These are phyloP conservation scores for Sialia sialis DNA, from an alignment of 2,113 vertebrate genomes.

Conservation along the genomic window DNA sequence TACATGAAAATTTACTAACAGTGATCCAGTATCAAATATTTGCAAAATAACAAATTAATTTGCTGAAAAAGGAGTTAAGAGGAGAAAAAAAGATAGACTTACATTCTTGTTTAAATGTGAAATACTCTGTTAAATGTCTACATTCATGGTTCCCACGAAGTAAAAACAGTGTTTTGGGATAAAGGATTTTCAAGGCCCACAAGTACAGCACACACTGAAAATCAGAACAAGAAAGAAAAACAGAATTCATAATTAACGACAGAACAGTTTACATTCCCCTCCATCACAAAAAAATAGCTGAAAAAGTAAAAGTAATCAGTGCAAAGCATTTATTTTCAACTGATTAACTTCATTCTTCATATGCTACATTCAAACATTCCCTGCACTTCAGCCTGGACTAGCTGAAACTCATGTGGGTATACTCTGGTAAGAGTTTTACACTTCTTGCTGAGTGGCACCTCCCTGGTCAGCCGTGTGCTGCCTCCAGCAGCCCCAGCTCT, in stretches of 20 bases:
- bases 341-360: neutral
- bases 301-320: neutral
- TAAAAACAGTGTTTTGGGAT: slow-evolving; percentile 99
- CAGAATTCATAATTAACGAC: neutral
- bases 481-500: neutral
- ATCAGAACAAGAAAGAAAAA: slow-evolving; percentile 42
- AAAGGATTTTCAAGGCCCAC: slow-evolving; percentile 99
- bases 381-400: neutral
- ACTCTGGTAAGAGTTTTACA: neutral
- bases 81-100: slow-evolving; percentile 72
- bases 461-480: fast-evolving
- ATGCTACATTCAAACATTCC: neutral
- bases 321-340: neutral
- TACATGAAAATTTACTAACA: neutral
- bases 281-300: neutral
- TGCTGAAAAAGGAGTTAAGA: neutral
- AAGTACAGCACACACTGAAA: slow-evolving; percentile 97
- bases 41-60: neutral
- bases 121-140: slow-evolving; percentile 99
- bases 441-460: neutral
- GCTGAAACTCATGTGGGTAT: neutral
- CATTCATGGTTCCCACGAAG: slow-evolving; percentile 99
- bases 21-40: neutral
- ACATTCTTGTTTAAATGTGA: slow-evolving; percentile 99
- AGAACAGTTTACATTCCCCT: neutral